Evolutionary conservation across 2,888 invertebrate genomes (phyloP).

Genomic region (Nephrotoma flavescens): DNA sequence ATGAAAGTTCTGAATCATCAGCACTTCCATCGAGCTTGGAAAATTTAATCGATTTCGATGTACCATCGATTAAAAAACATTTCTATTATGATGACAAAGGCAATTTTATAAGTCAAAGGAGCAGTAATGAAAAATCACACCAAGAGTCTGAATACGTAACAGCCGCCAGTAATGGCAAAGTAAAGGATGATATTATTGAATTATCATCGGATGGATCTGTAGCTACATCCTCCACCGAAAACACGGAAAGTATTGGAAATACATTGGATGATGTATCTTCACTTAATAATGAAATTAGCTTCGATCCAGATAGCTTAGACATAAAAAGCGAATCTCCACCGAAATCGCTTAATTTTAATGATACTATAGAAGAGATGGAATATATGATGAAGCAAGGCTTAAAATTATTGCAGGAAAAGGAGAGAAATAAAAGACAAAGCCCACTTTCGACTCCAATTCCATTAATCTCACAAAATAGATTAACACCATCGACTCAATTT

Average conservation of each 20-base stretch:
- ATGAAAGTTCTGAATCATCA: background rate
- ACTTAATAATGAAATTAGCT: constrained; percentile 6
- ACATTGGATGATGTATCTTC: constrained; percentile 3
- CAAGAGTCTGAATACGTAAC: background rate
- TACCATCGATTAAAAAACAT: background rate
- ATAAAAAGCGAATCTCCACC: background rate
- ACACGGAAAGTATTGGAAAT: constrained; percentile 7
- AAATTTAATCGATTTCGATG: background rate
- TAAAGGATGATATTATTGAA: constrained; percentile 9
- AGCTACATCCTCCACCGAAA: constrained; percentile 7
- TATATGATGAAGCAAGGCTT: constrained; percentile 29
- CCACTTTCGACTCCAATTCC: constrained; percentile 11
- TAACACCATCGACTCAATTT: background rate
- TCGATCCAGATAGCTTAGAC: constrained; percentile 7
- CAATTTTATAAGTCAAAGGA: background rate
- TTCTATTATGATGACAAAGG: background rate
- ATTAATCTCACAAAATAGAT: constrained; percentile 8
- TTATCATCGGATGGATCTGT: constrained; percentile 8
- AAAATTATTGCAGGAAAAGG: constrained; percentile 19
- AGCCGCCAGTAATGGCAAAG: background rate
- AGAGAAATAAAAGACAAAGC: constrained; percentile 5
- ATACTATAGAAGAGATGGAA: constrained; percentile 33
- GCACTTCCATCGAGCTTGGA: background rate
- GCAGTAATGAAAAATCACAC: background rate
- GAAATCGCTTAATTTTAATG: constrained; percentile 26